A percentile compares a stretch with the other conserved stretches of the same genome.
Evolutionary conservation across 2,113 vertebrate species (phyloP).

Genomic region (Indri indri): DNA sequence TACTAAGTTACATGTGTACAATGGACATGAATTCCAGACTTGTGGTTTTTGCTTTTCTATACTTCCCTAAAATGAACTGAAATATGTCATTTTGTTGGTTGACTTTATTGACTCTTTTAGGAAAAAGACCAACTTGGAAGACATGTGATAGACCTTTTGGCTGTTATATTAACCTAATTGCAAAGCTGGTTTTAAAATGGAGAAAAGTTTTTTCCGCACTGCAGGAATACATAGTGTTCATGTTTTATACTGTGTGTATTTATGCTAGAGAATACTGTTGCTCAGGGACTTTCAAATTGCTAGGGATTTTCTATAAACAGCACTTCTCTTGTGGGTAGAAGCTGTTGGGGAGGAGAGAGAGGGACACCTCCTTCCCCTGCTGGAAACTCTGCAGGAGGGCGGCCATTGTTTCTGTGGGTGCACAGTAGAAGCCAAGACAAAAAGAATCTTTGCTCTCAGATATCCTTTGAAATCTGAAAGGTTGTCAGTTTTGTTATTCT

Average conservation of each 20-base stretch:
- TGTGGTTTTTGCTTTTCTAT: constrained; percentile 1
- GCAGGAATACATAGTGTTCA: neutral
- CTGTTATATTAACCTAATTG: neutral
- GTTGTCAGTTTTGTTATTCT: neutral
- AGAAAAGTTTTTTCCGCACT: no score
- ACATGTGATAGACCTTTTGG: neutral
- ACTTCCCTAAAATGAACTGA: neutral
- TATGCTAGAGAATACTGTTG: neutral
- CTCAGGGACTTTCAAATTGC: neutral
- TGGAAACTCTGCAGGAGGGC: neutral
- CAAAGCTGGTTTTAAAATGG: neutral
- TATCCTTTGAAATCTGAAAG: constrained; percentile 35
- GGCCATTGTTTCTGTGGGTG: neutral
- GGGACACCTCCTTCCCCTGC: neutral
- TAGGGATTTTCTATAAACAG: neutral
- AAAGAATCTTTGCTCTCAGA: neutral
- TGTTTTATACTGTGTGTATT: neutral
- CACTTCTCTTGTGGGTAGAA: neutral
- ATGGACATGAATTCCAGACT: neutral
- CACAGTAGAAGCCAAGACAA: neutral
- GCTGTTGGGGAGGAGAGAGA: neutral
- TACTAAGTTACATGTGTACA: neutral
- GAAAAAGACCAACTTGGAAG: neutral
- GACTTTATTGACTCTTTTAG: neutral
- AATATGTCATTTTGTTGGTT: neutral